Evolutionary conservation across 2,888 invertebrate genomes (phyloP).

Genomic region (Caenorhabditis doughertyi): DNA sequence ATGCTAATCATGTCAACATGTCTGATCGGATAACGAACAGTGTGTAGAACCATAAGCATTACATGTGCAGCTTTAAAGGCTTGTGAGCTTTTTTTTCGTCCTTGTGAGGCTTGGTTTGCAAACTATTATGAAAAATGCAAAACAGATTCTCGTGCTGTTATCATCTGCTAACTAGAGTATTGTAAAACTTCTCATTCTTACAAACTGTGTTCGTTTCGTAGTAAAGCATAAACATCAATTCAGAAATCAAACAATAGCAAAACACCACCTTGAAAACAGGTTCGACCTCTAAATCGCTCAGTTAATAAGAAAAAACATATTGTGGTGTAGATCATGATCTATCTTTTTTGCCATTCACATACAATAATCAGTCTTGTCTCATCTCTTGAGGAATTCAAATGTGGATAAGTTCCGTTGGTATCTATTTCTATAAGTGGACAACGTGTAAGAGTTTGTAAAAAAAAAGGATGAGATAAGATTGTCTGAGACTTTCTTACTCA

Average conservation of each 20-base stretch:
- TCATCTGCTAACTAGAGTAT: background rate
- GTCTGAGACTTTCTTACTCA: slow-evolving; percentile 9
- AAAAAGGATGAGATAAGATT: slow-evolving; percentile 12
- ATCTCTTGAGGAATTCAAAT: background rate
- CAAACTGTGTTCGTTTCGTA: background rate
- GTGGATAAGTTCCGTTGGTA: background rate
- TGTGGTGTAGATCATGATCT: slow-evolving; percentile 19
- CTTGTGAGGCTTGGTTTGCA: slow-evolving; percentile 19
- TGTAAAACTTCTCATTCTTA: background rate
- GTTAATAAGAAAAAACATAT: slow-evolving; percentile 6
- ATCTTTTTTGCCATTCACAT: background rate
- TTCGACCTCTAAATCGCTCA: slow-evolving; percentile 29
- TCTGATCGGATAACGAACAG: background rate
- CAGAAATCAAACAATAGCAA: slow-evolving; percentile 24
- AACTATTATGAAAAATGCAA: background rate
- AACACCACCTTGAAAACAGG: slow-evolving; percentile 28
- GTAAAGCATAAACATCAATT: slow-evolving; percentile 32
- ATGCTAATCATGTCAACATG: slow-evolving; percentile 1
- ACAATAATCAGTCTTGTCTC: background rate
- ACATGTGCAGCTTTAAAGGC: no score
- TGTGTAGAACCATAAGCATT: background rate
- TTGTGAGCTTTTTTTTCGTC: no score
- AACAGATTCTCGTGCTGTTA: background rate
- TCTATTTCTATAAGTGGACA: background rate
- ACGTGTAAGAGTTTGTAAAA: background rate